Conservation (phyloP, 2,113 vertebrate species). For the Puntigrus tetrazona region DNA sequence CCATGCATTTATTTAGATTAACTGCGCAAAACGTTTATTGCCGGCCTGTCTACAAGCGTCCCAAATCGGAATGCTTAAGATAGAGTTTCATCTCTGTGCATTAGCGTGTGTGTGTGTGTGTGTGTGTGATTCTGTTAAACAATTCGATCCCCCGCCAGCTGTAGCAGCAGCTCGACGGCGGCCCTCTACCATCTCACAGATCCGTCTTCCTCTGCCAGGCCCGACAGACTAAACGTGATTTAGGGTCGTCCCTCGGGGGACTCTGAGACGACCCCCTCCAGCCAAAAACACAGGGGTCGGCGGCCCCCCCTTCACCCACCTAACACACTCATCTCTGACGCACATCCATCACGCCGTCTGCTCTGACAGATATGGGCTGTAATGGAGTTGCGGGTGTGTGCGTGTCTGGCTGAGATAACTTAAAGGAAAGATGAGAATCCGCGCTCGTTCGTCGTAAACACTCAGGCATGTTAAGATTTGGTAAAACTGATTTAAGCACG, state of each 20-base stretch:
- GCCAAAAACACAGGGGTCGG: slow-evolving; percentile 64
- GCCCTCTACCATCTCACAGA: slow-evolving; percentile 75
- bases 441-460: slow-evolving; percentile 3
- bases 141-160: slow-evolving; percentile 63
- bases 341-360: slow-evolving; percentile 67
- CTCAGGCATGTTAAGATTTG: not conserved
- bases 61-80: not conserved
- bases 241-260: slow-evolving; percentile 67
- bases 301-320: slow-evolving; percentile 53
- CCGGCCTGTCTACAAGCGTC: not conserved
- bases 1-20: not conserved
- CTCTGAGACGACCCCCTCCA: slow-evolving; percentile 58
- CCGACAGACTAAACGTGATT: slow-evolving; percentile 73
- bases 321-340: slow-evolving; percentile 56
- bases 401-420: slow-evolving; percentile 58
- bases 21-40: not conserved
- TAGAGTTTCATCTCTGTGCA: slow-evolving; percentile 11
- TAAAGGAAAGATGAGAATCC: slow-evolving; percentile 75
- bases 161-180: slow-evolving; percentile 46
- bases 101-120: slow-evolving; percentile 21
- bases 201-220: slow-evolving; percentile 75
- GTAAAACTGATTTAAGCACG: not conserved
- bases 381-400: slow-evolving; percentile 65
- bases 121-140: slow-evolving; percentile 68
- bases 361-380: slow-evolving; percentile 74